These are phyloP conservation scores for Galagoides demidoff DNA, from an alignment of 2,797 vertebrate species.

Conservation along the genomic window DNA sequence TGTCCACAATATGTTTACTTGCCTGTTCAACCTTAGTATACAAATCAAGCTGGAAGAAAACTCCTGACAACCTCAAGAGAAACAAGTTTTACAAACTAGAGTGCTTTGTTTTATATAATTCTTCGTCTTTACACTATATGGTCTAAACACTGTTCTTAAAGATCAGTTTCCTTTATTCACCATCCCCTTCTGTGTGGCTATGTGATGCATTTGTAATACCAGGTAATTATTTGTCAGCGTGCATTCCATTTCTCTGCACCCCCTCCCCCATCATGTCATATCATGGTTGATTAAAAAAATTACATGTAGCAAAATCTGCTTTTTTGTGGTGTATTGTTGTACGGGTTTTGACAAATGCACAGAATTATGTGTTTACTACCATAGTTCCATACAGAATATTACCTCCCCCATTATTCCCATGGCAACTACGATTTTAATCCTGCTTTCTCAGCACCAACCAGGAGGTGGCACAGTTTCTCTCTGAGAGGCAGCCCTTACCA, in stretches of 20 bases:
- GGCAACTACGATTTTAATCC: slow-evolving; percentile 11
- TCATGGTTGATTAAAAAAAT: not conserved
- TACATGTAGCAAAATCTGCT: slow-evolving; percentile 36
- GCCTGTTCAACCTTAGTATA: not conserved
- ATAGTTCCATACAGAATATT: not conserved
- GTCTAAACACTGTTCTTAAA: slow-evolving; percentile 58
- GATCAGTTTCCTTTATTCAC: slow-evolving; percentile 36
- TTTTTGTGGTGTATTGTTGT: slow-evolving; percentile 12
- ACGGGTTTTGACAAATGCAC: slow-evolving; percentile 42
- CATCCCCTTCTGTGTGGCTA: not conserved
- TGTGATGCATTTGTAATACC: slow-evolving; percentile 22
- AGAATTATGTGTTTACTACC: slow-evolving; percentile 3
- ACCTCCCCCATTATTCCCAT: not conserved
- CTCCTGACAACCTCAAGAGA: slow-evolving; percentile 61
- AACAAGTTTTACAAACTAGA: slow-evolving; percentile 55
- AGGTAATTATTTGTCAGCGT: not conserved
- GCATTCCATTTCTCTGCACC: not conserved
- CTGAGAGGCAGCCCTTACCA: not conserved
- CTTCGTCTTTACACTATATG: slow-evolving; percentile 48
- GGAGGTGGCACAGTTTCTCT: slow-evolving; percentile 76
- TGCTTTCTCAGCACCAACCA: slow-evolving; percentile 61
- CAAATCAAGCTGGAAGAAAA: slow-evolving; percentile 57
- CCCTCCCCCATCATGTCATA: not conserved
- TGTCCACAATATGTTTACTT: slow-evolving; percentile 44
- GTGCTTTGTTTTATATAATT: slow-evolving; percentile 46